phyloP scores from a whole-genome alignment of 2,888 invertebrate genomes.

The Sinhomidia bicolor region DNA sequence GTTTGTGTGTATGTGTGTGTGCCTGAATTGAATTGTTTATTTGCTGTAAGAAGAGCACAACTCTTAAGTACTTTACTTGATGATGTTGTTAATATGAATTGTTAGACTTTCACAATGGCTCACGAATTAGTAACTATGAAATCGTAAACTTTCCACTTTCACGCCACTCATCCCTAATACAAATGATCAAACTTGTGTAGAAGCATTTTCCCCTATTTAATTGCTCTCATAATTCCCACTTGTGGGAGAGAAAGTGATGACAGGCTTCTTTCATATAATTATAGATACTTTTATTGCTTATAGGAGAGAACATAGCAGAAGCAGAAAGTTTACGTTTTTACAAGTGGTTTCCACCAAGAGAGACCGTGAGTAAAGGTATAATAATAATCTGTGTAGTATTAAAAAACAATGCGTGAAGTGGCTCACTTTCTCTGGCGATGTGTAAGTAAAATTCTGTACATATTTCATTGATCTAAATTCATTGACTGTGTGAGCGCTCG shows the following conservation, averaged over 20 bases:
- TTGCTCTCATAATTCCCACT: conserved; percentile 18
- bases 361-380: too few species aligned
- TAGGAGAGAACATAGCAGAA: too few species aligned
- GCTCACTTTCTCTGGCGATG: background rate
- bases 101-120: background rate
- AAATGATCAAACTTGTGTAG: background rate
- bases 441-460: too few species aligned
- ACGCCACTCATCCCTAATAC: background rate
- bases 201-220: conserved; percentile 2
- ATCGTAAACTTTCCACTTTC: conserved; percentile 21
- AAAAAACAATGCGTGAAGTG: background rate
- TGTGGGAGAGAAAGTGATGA: background rate
- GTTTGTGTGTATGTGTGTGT: too few species aligned
- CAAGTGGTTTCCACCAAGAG: too few species aligned
- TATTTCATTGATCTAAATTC: too few species aligned
- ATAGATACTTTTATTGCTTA: background rate
- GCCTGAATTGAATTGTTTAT: too few species aligned
- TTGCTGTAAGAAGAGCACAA: too few species aligned
- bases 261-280: background rate
- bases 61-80: background rate
- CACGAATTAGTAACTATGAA: conserved; percentile 15
- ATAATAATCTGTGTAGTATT: too few species aligned
- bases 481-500: too few species aligned
- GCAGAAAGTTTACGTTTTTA: too few species aligned
- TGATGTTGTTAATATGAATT: background rate